A percentile compares a stretch with the other conserved stretches of the same genome.
These are phyloP conservation scores for Steatocranus sp. DNA, from an alignment of 2,797 vertebrate species.

Conservation along the genomic window DNA sequence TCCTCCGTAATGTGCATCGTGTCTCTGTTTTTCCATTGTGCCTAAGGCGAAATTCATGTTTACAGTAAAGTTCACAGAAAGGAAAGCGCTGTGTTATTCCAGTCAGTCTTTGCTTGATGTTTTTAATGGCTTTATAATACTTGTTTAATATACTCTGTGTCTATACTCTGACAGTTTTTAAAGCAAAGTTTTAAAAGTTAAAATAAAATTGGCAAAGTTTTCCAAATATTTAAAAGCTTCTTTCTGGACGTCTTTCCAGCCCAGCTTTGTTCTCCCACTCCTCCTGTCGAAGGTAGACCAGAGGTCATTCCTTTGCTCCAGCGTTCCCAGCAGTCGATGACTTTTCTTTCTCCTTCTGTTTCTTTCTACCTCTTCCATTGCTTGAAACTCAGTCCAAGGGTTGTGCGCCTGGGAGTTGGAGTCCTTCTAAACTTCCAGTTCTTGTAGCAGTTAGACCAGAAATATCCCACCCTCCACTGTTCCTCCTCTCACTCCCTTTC, in stretches of 20 bases:
- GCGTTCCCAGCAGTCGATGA: constrained; percentile 1
- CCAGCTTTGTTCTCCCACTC: background rate
- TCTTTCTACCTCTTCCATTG: constrained; percentile 29
- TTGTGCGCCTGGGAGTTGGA: constrained; percentile 6
- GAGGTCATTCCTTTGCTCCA: constrained; percentile 17
- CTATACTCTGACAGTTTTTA: background rate
- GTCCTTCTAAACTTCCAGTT: constrained; percentile 37
- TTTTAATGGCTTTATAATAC: background rate
- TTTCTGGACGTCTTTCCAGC: background rate
- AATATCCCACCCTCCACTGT: constrained; percentile 38
- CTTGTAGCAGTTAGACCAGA: constrained; percentile 35
- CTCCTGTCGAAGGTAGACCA: background rate
- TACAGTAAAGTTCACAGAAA: background rate
- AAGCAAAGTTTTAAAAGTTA: background rate
- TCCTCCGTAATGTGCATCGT: background rate
- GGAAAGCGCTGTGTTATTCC: background rate
- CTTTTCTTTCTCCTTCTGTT: constrained; percentile 2
- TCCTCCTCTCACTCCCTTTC: constrained; percentile 38
- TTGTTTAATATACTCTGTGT: background rate
- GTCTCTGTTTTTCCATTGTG: background rate
- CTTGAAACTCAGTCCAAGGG: constrained; percentile 39
- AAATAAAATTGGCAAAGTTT: background rate
- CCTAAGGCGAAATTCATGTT: background rate
- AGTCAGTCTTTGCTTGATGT: background rate
- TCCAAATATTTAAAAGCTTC: background rate